phyloP scores from a whole-genome alignment of 1,140 invertebrate species.

The Drosophila bocqueti region DNA sequence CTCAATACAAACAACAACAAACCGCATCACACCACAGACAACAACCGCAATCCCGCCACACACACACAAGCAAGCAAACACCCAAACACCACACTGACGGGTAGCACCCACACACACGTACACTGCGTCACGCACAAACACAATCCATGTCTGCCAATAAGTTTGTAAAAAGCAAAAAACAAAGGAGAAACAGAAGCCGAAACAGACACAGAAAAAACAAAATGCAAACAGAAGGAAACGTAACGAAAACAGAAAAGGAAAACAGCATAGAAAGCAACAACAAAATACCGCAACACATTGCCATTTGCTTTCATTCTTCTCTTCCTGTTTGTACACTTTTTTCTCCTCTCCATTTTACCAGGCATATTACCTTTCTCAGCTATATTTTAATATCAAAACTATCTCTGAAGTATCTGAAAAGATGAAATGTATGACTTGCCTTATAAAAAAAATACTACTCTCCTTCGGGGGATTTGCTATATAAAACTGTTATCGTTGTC shows the following conservation, averaged over 20 bases:
- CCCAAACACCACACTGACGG: constrained; percentile 29
- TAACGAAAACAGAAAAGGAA: constrained; percentile 56
- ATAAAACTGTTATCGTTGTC: not conserved
- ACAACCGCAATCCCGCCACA: constrained; percentile 69
- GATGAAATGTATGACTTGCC: not conserved
- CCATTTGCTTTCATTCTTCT: constrained; percentile 59
- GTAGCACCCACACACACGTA: constrained; percentile 43
- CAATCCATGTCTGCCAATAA: constrained; percentile 77
- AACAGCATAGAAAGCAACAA: constrained; percentile 58
- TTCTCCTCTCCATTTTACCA: constrained; percentile 5
- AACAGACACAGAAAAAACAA: constrained; percentile 47
- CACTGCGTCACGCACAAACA: constrained; percentile 67
- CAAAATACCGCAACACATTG: constrained; percentile 80
- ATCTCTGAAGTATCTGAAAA: not conserved
- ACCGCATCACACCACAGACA: constrained; percentile 75
- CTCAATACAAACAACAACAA: constrained; percentile 83
- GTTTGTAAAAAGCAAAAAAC: constrained; percentile 63
- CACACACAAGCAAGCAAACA: constrained; percentile 39
- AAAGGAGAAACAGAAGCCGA: constrained; percentile 30
- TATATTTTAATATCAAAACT: not conserved
- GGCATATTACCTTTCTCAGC: not conserved
- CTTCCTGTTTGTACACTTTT: constrained; percentile 26
- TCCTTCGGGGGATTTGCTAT: not conserved
- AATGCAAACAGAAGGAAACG: constrained; percentile 32
- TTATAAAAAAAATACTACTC: not conserved